A percentile compares a stretch with the other conserved stretches of the same genome.
Evolutionary conservation across 2,113 vertebrate genomes (phyloP).

Genomic region (Psilopsiagon aurifrons): DNA sequence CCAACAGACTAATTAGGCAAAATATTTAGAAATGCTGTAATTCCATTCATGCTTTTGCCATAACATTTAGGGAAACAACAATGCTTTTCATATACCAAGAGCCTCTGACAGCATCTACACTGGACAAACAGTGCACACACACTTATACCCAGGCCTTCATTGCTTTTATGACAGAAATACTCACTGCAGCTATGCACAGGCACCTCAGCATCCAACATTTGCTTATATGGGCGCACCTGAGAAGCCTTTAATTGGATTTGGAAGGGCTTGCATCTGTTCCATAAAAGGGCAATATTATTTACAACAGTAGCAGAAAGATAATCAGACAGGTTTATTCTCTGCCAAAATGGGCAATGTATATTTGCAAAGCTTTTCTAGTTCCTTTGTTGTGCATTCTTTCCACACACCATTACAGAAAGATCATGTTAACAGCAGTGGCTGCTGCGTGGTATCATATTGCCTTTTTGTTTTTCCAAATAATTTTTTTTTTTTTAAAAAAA

Average conservation of each 20-base stretch:
- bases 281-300: neutral
- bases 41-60: conserved; percentile 21
- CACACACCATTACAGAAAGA: neutral
- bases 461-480: neutral
- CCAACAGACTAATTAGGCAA: conserved; percentile 60
- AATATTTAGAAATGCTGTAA: conserved; percentile 53
- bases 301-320: neutral
- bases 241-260: neutral
- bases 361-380: conserved; percentile 21
- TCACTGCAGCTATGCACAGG: neutral
- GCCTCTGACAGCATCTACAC: neutral
- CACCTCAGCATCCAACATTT: neutral
- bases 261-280: neutral
- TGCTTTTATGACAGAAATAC: neutral
- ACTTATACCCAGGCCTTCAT: neutral
- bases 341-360: conserved; percentile 10
- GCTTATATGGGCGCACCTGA: neutral
- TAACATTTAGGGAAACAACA: conserved; percentile 42
- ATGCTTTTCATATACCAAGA: neutral
- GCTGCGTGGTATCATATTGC: neutral
- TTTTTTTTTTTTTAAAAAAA: neutral
- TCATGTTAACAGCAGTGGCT: conserved; percentile 11
- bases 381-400: conserved; percentile 25
- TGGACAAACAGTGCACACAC: neutral
- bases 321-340: neutral